Evolutionary conservation across 2,888 invertebrate species (phyloP), one percentile per base, ranked within the genome.

Genomic region (Polylopha cassiicola): DNA sequence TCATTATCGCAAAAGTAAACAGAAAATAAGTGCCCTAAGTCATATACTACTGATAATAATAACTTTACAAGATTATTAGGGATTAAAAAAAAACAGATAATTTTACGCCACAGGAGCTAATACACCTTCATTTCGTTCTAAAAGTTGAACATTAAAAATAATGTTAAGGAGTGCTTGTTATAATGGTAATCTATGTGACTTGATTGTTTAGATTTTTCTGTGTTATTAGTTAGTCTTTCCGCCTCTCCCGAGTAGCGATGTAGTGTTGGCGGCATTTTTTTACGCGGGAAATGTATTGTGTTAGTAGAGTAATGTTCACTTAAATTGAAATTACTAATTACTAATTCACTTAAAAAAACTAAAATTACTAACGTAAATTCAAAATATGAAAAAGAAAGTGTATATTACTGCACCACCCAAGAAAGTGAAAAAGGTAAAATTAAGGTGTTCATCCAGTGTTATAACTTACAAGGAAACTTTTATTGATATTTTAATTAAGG

Each of bases 21-120:
- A 42, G 22, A 17, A 5, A 31, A 24, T 33, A 16, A 29, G 5
- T 11, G 18, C 8, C 28, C 34, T 34, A 34, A 27, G 20, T 29
- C 34, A 29, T 32, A 33, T 28, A 26, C 16, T 22, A 15, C 27
- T 21, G 28, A 41, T 37, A 44, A 32, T 36, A 28, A 50, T 48
- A 46, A 43, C 48, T 50, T 52, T 46, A 41, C 37, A 16, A 61
- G 76, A 73, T 77, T 75, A 77, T 43, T 54, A 48, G 37, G 59
- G 77, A 71, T 79, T 73, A 67, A 51, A 64, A 63, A 56, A 39
- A 43, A 34, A 36, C 28, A 46, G 56, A 56, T 54, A 53, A 52
- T 34, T 39, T 22, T 2, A 21, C 10, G 2, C 21, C 39, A n/a
- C n/a, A n/a, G n/a, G n/a, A n/a, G n/a, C n/a, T n/a, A n/a, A n/a